Base-by-base conservation (phyloP, 2,888 invertebrate genomes). In the Leucophenga maculata region DNA sequence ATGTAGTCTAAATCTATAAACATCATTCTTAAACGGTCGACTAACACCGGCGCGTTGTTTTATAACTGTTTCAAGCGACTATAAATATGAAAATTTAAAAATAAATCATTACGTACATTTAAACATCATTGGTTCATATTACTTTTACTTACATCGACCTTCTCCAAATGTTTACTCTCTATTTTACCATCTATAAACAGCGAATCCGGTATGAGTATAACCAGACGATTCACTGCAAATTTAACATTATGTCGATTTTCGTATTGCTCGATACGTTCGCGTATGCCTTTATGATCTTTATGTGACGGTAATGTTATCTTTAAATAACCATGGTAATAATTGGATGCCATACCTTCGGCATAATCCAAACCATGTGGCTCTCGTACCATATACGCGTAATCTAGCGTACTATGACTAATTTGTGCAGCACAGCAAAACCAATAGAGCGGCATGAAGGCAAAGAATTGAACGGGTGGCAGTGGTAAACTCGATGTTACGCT, bases 291-390 rank as follows among this genome's bases (percentile, higher is more conserved):
- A n/a, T 75, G 70, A 8, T 72, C 72, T 0, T 69, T 69, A 8
- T 72, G 70, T 0, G 72, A 72, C 0, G 87, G 84, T 6, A 88
- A n/a, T 1, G 79, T 74, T 1, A 86, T 60, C 6, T 84, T 84
- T 0, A 88, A 70, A 74, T 85, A 88, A 0, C 87, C 88, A 74
- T 86, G 85, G 44, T 84, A 86, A 57, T 87, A 88, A 48, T 78
- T 87, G 0, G 85, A 82, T 9, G 88, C 88, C 87, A 88, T 87
- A 14, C 87, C 86, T 6, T 82, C 76, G 0, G 80, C 87, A 73
- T 86, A 87, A 72, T 88, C 88, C 14, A 87, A 69, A 0, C 87
- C 86, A 67, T 81, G 79, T 0, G 71, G 16, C 0, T 79, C 76
- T 1, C 88, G 75, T 46, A 88, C 78, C 75, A 77, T 84, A 50